A percentile compares a stretch with the other conserved stretches of the same genome.
Conservation (phyloP, 2,113 vertebrate species). For the Anser brachyrhynchus region DNA sequence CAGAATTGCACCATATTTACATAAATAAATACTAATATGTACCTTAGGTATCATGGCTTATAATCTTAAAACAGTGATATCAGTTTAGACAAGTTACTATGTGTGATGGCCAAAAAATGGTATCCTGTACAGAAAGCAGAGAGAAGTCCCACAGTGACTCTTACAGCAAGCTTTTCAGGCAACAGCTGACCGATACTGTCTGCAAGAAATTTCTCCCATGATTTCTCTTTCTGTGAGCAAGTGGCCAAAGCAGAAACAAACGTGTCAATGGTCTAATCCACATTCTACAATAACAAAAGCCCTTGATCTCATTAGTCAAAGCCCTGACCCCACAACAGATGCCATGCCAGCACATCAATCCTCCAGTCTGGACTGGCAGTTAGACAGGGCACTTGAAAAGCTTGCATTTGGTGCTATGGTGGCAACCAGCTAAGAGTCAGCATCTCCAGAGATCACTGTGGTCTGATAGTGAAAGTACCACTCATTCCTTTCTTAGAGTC, state of each 20-base stretch:
- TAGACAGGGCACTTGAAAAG: not conserved
- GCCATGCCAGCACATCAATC: not conserved
- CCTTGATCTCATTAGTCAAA: slow-evolving; percentile 4
- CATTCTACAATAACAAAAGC: not conserved
- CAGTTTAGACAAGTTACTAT: not conserved
- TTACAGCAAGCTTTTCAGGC: not conserved
- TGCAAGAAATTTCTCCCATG: not conserved
- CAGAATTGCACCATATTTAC: not conserved
- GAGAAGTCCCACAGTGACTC: too few species aligned
- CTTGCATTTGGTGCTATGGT: not conserved
- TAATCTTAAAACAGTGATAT: not conserved
- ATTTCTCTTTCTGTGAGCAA: not conserved
- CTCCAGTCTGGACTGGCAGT: not conserved
- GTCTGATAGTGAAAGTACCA: not conserved
- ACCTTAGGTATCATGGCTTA: not conserved
- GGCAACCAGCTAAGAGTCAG: not conserved
- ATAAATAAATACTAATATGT: not conserved
- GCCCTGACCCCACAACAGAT: not conserved
- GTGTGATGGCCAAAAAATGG: too few species aligned
- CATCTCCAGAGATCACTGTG: not conserved
- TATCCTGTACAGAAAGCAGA: not conserved
- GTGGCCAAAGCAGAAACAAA: not conserved
- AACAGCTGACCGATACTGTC: fast-evolving
- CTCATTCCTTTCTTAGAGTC: not conserved
- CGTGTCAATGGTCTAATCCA: not conserved